phyloP scores from a whole-genome alignment of 1,140 invertebrate species.

The Platorchestia sp. region DNA sequence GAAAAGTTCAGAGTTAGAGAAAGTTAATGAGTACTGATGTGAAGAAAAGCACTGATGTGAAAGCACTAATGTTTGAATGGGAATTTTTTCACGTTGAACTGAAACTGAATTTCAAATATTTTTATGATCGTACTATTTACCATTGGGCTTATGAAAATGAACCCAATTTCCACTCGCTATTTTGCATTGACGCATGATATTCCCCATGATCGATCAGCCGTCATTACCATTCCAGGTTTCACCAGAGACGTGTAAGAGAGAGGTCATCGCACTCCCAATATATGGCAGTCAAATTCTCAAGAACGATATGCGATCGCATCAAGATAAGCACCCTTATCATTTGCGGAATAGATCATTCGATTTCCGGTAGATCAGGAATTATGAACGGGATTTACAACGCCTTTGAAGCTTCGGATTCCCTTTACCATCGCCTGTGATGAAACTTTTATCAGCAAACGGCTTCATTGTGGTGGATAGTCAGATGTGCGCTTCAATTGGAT shows the following conservation, averaged over 20 bases:
- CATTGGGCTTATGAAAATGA: not conserved
- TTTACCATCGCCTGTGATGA: not conserved
- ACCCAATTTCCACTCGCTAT: not conserved
- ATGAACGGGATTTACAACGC: not conserved
- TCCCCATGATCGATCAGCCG: not conserved
- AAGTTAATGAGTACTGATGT: too few species aligned
- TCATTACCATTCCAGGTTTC: not conserved
- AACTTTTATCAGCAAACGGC: conserved; percentile 25
- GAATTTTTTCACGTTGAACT: not conserved
- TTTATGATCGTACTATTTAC: not conserved
- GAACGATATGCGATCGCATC: not conserved
- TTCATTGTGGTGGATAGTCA: conserved; percentile 37
- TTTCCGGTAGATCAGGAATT: not conserved
- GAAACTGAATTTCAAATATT: not conserved
- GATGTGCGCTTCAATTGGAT: conserved; percentile 38
- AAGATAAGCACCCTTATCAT: not conserved
- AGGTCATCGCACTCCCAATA: not conserved
- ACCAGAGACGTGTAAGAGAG: not conserved
- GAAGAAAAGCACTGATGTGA: not conserved
- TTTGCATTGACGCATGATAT: not conserved
- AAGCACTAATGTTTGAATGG: not conserved
- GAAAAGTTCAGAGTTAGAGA: not conserved
- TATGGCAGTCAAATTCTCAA: not conserved
- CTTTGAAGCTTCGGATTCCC: conserved; percentile 22
- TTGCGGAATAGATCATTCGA: not conserved